Percentiles rank a stretch among this genome's conserved stretches.
phyloP scores from a whole-genome alignment of 2,113 vertebrate species.

The Epinephelus cyanopodus region DNA sequence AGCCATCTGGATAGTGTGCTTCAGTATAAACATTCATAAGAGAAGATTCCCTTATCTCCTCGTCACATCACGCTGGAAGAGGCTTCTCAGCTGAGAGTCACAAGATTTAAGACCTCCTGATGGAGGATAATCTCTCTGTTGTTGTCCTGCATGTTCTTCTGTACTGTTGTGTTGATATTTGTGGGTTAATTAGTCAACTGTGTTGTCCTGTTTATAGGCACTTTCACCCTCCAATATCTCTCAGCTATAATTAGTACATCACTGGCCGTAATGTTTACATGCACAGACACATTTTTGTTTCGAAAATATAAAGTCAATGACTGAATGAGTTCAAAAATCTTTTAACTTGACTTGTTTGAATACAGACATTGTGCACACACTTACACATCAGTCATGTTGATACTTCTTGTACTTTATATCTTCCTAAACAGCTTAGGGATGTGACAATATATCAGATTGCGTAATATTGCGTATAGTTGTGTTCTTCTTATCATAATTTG shows the following conservation, averaged over 20 bases:
- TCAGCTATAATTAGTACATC: slow-evolving; percentile 65
- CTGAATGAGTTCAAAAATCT: slow-evolving; percentile 7
- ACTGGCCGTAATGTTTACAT: slow-evolving; percentile 58
- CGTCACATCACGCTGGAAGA: slow-evolving; percentile 13
- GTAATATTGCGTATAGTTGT: too few relatives aligned
- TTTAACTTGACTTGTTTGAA: slow-evolving; percentile 19
- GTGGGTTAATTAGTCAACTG: slow-evolving; percentile 29
- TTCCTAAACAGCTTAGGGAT: slow-evolving; percentile 18
- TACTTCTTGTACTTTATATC: slow-evolving; percentile 42
- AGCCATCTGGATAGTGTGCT: slow-evolving; percentile 34
- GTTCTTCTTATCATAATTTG: too few relatives aligned
- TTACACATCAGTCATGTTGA: slow-evolving; percentile 33
- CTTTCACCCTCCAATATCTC: slow-evolving; percentile 12
- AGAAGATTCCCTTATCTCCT: slow-evolving; percentile 15
- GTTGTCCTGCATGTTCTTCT: slow-evolving; percentile 66
- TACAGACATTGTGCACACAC: slow-evolving; percentile 16
- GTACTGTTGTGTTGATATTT: slow-evolving; percentile 50
- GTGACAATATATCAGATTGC: too few relatives aligned
- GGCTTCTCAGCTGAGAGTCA: slow-evolving; percentile 52
- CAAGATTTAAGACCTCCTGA: slow-evolving; percentile 13
- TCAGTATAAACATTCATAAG: slow-evolving; percentile 20
- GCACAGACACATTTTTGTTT: not conserved
- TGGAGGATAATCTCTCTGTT: slow-evolving; percentile 45
- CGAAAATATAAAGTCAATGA: not conserved
- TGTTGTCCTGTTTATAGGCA: slow-evolving; percentile 32